These are phyloP conservation scores for Bubo bubo DNA, from an alignment of 2,113 vertebrate species.

Conservation along the genomic window DNA sequence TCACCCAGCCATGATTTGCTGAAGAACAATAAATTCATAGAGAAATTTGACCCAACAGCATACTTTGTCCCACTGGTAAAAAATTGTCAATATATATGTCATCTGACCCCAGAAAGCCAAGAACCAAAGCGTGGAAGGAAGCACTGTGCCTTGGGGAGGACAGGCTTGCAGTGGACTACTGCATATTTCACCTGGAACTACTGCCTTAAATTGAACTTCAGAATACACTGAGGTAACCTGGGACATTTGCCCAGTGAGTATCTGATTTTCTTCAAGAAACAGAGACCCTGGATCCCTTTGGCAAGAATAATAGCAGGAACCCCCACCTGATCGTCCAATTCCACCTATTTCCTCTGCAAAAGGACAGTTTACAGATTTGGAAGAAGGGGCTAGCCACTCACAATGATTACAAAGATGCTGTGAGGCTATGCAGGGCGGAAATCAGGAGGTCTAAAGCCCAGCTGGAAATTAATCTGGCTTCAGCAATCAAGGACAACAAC, in stretches of 20 bases:
- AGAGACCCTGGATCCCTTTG: not conserved
- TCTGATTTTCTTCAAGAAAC: not conserved
- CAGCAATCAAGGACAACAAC: no score
- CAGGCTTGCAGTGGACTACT: not conserved
- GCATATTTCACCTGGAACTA: not conserved
- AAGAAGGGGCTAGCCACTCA: no score
- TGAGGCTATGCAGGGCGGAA: no score
- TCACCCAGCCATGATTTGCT: not conserved
- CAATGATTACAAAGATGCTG: no score
- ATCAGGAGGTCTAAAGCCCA: no score
- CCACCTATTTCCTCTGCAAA: not conserved
- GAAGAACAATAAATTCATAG: not conserved
- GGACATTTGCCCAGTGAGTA: not conserved
- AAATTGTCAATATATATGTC: rapidly evolving
- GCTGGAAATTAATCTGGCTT: no score
- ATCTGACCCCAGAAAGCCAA: not conserved
- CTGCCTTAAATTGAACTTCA: not conserved
- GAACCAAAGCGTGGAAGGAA: not conserved
- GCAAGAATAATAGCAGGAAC: not conserved
- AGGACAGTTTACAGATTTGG: no score
- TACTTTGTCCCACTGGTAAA: not conserved
- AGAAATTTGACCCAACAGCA: not conserved
- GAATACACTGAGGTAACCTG: not conserved
- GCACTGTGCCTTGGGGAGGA: rapidly evolving
- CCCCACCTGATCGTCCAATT: not conserved